Evolutionary conservation across 37 sponge, comb jelly and placozoan genomes (phyloP).

Genomic region (Spongilla lacustris): DNA sequence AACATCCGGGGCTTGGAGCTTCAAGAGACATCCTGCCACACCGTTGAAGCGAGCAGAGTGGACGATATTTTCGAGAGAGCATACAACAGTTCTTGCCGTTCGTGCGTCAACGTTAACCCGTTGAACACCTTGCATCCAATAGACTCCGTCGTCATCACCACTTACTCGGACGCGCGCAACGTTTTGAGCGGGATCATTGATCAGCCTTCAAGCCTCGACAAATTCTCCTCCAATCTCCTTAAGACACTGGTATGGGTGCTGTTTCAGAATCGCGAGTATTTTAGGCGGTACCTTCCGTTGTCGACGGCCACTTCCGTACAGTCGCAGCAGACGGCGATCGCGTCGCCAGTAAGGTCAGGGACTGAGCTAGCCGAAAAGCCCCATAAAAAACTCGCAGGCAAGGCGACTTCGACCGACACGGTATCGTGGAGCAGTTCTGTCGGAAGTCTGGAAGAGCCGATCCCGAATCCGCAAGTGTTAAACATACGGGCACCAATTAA

Average conservation of each 20-base stretch:
- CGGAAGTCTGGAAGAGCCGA: not conserved
- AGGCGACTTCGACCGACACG: not conserved
- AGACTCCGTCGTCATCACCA: slow-evolving; percentile 47
- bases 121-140: slow-evolving; percentile 65
- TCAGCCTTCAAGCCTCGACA: slow-evolving; percentile 50
- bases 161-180: slow-evolving; percentile 89
- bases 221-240: slow-evolving; percentile 49
- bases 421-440: slow-evolving; percentile 24
- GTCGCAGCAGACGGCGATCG: not conserved
- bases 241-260: slow-evolving; percentile 65
- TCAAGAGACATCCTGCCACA: slow-evolving; percentile 92
- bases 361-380: not conserved
- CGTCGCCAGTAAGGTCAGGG: not conserved
- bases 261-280: not conserved
- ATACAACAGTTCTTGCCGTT: not conserved
- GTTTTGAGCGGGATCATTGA: slow-evolving; percentile 83
- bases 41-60: slow-evolving; percentile 78
- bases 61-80: slow-evolving; percentile 68
- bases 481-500: not conserved
- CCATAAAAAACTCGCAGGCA: not conserved
- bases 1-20: slow-evolving; percentile 79
- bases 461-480: not conserved
- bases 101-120: slow-evolving; percentile 24
- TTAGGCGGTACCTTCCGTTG: not conserved
- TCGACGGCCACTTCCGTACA: not conserved